Evolutionary conservation across 2,113 vertebrate species (phyloP).

Genomic region (Isurus oxyrinchus): DNA sequence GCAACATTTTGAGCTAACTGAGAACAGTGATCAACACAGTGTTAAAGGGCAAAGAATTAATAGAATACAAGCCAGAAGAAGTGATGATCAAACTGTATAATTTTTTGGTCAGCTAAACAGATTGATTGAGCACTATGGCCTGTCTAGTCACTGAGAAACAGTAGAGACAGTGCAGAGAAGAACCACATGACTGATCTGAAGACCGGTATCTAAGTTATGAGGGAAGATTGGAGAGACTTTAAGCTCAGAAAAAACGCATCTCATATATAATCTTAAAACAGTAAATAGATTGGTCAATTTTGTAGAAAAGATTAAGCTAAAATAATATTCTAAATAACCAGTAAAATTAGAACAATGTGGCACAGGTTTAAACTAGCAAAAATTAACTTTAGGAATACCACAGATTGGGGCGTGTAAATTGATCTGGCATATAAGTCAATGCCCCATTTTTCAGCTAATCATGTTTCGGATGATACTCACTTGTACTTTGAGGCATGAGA

Average conservation of each 20-base stretch:
- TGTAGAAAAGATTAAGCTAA: not conserved
- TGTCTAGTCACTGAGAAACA: not conserved
- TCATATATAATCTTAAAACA: too few relatives aligned
- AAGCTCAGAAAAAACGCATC: too few relatives aligned
- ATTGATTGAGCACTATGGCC: not conserved
- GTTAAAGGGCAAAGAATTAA: not conserved
- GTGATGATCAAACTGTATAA: not conserved
- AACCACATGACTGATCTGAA: too few relatives aligned
- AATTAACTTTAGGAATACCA: not conserved
- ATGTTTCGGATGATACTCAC: too few relatives aligned
- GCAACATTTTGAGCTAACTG: not conserved
- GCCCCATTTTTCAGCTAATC: too few relatives aligned
- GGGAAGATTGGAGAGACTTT: too few relatives aligned
- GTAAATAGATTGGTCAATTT: too few relatives aligned
- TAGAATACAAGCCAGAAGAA: not conserved
- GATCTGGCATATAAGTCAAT: too few relatives aligned
- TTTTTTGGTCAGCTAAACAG: not conserved
- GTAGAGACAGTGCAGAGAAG: not conserved
- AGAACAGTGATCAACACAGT: not conserved
- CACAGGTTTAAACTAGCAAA: not conserved
- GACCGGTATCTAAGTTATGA: too few relatives aligned
- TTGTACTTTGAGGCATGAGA: too few relatives aligned
- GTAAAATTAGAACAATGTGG: not conserved
- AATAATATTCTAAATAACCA: not conserved
- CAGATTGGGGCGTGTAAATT: too few relatives aligned